Evolutionary conservation across 2,113 vertebrate species (phyloP), one percentile per base, ranked within the genome.

Genomic region (Hassar affinis): DNA sequence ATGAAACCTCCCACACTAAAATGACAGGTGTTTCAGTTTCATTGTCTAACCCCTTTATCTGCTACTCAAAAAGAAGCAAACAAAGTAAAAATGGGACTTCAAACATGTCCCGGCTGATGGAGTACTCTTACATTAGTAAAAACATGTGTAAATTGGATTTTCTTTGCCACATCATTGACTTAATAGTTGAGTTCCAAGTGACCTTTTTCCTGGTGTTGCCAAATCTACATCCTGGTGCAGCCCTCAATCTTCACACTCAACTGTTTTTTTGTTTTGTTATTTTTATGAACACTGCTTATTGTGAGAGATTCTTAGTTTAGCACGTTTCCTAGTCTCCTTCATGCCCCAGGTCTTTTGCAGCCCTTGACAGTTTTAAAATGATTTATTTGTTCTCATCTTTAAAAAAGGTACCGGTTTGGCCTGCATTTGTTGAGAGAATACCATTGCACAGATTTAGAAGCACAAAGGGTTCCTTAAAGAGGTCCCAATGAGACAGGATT

Each of bases 401-500:
- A 59, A 81, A 87, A 61, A 84, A 30, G 82, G 45, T 69, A 87
- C 71, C 79, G 61, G 38, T 88, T 81, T 88, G 85, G 85, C 87
- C 82, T 86, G 59, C 81, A 87, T 82, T 84, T 75, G 81, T 76
- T 59, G 17, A 45, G 38, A 25, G 45, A 69, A 45, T 35, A 45
- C 20, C 25, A 49, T 83, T 82, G 81, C 84, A 86, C 76, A 80
- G 80, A 52, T 86, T 90, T 75, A 84, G 83, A 86, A 77, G 80
- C 83, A 74, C 33, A 69, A 47, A 71, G 7, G 17, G 6, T 5
- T 10, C 33, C 0, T 68, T 18, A 18, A 68, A 66, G 35, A 38
- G 80, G 62, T 25, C 15, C 86, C 91, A 91, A 90, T 87, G 87
- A 89, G 81, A 78, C 83, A 79, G 88, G 81, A 68, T 77, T 52